Base-by-base conservation (phyloP, 2,888 invertebrate species). In the Zhuqinia jingwanae region DNA sequence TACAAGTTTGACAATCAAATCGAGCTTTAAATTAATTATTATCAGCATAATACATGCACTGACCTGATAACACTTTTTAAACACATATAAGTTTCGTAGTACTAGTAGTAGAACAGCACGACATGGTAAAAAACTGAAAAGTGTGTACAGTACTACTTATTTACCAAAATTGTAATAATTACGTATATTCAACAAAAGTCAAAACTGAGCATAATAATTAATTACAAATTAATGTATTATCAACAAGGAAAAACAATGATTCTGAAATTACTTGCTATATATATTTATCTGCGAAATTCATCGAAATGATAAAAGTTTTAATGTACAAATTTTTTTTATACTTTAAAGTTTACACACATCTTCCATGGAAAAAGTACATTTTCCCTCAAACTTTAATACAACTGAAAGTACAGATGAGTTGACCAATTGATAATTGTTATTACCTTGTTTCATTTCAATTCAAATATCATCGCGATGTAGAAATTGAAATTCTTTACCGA, bases 71-170 rank as follows among this genome's bases (percentile, higher is more conserved):
- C 36, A 60, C 25, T 63, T 60, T 30, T 47, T 22, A 77, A 63
- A 45, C 63, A 79, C 47, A 79, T 25, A 45, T 30, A 56, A 56
- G 1, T 15, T 20, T 20, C 17, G 20, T 6, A 53, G 6, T 75
- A 50, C n/a, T 65, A 11, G n/a, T 20, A 77, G 76, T 56, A 65
- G 70, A 50, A 70, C 70, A 65, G 70, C 70, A 83, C 36, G 36
- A 36, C 65, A 78, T 58, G 78, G 77, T 85, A 85, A 50, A 85
- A 85, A 85, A 79, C 20, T 63, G 85, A 73, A 73, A 79, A 76
- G 76, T 76, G 15, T 60, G 30, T 68, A n/a, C n/a, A 47, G 25
- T 78, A 65, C 17, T 65, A 53, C 85, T 60, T 68, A 63, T n/a
- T n/a, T n/a, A n/a, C n/a, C n/a, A n/a, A n/a, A n/a, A n/a, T n/a